These are phyloP conservation scores for Variabilichromis moorii DNA, from an alignment of 2,113 vertebrate species.

Conservation along the genomic window DNA sequence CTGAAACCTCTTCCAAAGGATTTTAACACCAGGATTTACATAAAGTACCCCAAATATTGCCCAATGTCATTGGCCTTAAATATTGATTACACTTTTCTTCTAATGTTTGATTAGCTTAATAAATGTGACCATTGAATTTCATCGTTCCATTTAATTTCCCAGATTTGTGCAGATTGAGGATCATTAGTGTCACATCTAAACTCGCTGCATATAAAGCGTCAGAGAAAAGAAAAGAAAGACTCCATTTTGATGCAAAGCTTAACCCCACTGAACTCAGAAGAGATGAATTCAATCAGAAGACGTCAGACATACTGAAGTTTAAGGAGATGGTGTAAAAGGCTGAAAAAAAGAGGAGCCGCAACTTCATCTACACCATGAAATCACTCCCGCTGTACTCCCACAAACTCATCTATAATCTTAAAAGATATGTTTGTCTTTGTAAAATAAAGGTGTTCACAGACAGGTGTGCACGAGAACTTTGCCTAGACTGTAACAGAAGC, in stretches of 20 bases:
- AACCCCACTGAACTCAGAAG: background rate
- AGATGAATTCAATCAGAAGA: background rate
- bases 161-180: background rate
- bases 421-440: background rate
- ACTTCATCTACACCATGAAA: background rate
- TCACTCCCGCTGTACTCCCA: background rate
- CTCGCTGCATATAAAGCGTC: rapidly evolving
- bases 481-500: background rate
- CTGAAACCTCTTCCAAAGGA: background rate
- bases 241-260: background rate
- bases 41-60: background rate
- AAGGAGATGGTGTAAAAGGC: background rate
- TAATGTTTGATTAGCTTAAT: background rate
- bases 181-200: background rate
- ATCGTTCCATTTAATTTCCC: background rate
- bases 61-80: background rate
- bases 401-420: background rate
- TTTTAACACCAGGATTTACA: background rate
- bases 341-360: background rate
- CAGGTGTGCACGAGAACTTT: background rate
- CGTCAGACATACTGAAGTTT: background rate
- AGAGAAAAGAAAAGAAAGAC: background rate
- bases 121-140: background rate
- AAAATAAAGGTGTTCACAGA: background rate
- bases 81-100: background rate